A percentile compares a stretch with the other conserved stretches of the same genome.
phyloP scores from a whole-genome alignment of 2,113 vertebrate genomes.

The Sinosuthora webbiana region DNA sequence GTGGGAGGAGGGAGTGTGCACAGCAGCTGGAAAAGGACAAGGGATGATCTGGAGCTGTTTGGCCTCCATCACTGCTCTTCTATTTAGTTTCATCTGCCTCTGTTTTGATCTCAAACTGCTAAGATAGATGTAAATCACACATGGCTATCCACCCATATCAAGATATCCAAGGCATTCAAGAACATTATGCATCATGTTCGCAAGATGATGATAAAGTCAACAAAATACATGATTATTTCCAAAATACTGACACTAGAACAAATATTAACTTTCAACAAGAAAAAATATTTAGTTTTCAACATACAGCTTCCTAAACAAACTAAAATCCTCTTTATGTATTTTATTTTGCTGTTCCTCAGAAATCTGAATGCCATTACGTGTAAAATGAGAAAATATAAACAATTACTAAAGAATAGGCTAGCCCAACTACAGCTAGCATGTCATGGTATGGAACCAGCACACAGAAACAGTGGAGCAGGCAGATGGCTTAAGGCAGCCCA shows the following conservation, averaged over 20 bases:
- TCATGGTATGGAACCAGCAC: not conserved
- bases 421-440: not conserved
- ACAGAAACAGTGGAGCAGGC: not conserved
- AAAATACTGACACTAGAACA: slow-evolving; percentile 26
- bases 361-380: not conserved
- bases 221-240: slow-evolving; percentile 21
- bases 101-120: not conserved
- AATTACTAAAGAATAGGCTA: not conserved
- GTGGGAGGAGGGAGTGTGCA: not conserved
- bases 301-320: slow-evolving; percentile 8
- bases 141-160: not conserved
- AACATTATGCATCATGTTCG: not conserved
- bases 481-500: not conserved
- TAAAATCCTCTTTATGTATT: not conserved
- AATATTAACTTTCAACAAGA: not conserved
- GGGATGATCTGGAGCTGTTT: not conserved
- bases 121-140: not conserved
- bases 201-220: slow-evolving; percentile 10
- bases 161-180: not conserved
- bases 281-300: slow-evolving; percentile 33
- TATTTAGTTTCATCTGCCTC: not conserved
- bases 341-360: not conserved
- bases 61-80: not conserved
- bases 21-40: not conserved
- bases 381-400: not conserved